Conservation (phyloP, 2,113 vertebrate species). For the Ellobius talpinus region DNA sequence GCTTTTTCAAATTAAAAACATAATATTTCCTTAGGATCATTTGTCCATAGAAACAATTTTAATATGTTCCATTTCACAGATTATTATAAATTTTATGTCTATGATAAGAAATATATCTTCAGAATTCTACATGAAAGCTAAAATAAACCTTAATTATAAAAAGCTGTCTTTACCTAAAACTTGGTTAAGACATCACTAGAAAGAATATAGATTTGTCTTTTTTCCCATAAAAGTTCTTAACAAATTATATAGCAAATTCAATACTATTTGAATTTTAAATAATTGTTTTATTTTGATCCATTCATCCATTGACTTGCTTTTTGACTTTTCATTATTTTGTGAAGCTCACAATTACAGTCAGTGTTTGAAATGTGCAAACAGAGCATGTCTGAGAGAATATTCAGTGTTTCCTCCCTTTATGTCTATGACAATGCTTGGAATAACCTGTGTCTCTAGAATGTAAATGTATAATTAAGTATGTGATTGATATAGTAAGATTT, state of each 20-base stretch:
- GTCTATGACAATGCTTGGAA: not conserved
- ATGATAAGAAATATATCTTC: not conserved
- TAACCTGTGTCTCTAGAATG: not conserved
- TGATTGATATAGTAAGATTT: not conserved
- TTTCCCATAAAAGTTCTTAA: not conserved
- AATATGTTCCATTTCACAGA: not conserved
- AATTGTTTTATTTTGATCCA: not conserved
- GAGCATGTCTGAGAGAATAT: not conserved
- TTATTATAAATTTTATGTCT: not conserved
- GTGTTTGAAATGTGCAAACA: not conserved
- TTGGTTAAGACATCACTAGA: not conserved
- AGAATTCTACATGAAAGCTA: not conserved
- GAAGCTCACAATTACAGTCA: not conserved
- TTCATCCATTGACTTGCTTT: not conserved
- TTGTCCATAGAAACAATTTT: not conserved
- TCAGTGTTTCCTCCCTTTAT: not conserved
- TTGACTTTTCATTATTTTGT: fast-evolving
- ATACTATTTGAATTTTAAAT: not conserved
- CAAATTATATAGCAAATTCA: not conserved
- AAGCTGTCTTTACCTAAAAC: not conserved
- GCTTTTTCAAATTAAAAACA: not conserved
- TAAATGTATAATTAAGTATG: not conserved
- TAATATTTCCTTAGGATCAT: not conserved
- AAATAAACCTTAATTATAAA: not conserved
- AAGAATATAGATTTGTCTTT: not conserved